Conservation (phyloP, 2,113 vertebrate genomes). For the Mixornis gularis region DNA sequence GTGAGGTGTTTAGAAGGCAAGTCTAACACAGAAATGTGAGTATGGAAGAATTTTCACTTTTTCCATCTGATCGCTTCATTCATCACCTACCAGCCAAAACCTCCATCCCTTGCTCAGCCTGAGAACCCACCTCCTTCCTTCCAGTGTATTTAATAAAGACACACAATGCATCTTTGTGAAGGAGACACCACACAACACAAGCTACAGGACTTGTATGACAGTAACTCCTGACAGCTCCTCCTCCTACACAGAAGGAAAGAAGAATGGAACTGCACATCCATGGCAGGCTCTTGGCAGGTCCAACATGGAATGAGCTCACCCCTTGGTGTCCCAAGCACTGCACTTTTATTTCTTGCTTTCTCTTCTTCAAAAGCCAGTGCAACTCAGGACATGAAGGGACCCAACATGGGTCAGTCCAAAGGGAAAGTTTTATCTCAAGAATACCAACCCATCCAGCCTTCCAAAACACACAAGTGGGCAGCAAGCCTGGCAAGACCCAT, state of each 20-base stretch:
- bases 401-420: not conserved
- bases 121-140: not conserved
- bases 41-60: not conserved
- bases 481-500: not conserved
- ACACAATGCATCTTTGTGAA: not conserved
- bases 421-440: not conserved
- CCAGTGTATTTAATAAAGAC: not conserved
- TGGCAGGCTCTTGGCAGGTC: not conserved
- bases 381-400: not conserved
- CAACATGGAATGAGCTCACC: fast-evolving
- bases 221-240: not conserved
- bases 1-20: not conserved
- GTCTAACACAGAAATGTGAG: not conserved
- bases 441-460: not conserved
- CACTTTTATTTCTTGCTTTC: not conserved
- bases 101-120: not conserved
- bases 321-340: not conserved
- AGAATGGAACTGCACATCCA: not conserved
- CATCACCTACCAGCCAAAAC: not conserved
- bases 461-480: not conserved
- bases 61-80: not conserved
- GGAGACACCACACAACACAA: not conserved
- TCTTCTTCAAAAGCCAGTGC: not conserved
- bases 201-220: not conserved
- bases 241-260: not conserved